Base-by-base conservation (phyloP, 2,113 vertebrate species). In the Anthoscopus minutus region DNA sequence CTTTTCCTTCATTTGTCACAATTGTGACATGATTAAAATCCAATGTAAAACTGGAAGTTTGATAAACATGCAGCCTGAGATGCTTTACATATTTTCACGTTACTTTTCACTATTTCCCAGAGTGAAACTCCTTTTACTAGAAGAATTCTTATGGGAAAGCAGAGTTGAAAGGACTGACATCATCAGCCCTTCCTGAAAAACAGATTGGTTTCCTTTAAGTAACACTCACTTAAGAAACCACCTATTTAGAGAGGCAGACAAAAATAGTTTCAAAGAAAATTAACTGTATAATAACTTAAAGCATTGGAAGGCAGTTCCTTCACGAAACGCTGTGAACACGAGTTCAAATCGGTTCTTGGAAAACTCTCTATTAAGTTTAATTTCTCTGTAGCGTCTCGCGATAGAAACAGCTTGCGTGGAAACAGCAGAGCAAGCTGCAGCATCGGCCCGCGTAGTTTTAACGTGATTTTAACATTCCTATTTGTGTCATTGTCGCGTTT, bases 151-250 rank as follows among this genome's bases (percentile, higher is more conserved):
- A 96, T 96, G 91, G 95, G 95, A 97, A 96, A 96, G 82, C 95
- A 20, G 61, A 83, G 86, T 96, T 92, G 94, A 95, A 96, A 97
- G 93, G 66, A 84, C 54, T 91, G 70, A 96, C 76, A 76, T 97
- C 88, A 93, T 92, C 93, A 93, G 66, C 91, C 82, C 45, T 95
- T 97, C 88, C 92, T 94, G 94, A 95, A 97, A 97, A 96, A 90
- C 96, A 96, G 91, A 86, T 96, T 94, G 92, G 80, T 97, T 97
- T 97, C 95, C 93, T 96, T 97, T 97, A 88, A 97, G 89, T 94
- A 96, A 96, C 87, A 96, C 90, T 97, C 94, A 92, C 88, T 97
- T 95, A 93, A 95, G 84, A 96, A 97, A 90, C 86, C 92, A 92
- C 95, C 81, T 96, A 88, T 96, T 92, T 95, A 81, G 93, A 96